Base-by-base conservation (phyloP, 2,888 invertebrate genomes). In the Clistopyga incitator region DNA sequence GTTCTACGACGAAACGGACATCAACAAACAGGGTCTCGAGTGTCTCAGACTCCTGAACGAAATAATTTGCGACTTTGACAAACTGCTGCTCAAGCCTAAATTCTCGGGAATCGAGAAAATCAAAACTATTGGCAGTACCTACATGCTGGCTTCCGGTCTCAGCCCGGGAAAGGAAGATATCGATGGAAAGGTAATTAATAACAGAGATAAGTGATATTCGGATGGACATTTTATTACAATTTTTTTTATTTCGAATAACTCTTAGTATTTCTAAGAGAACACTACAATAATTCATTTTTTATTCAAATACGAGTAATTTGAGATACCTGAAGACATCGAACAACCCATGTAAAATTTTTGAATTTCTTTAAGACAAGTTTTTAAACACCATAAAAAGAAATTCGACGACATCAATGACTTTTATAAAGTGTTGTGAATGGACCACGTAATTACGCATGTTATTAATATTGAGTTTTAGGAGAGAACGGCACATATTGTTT, bases 61-160 rank as follows among this genome's bases (percentile, higher is more conserved):
- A 94, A 99, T 99, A 88, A 98, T 99, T 85, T 99, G 99, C 92
- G 99, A 99, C 93, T 99, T 99, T 93, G 99, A 99, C 93, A 98
- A 98, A 97, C 94, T 99, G 50, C 94, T 99, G 45, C 94, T 98
- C 65, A 98, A 99, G 91, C 98, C 98, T 0, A 98, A 99, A 91
- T 99, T 97, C 93, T 98, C 98, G 91, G 96, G 97, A 87, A 98
- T 99, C 88, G 99, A 99, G 94, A 99, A 99, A 93, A 99, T 99
- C 76, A 99, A 99, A 94, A 99, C 99, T 0, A 99, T 99, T 81
- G 99, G 98, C 15, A 98, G 98, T 93, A 99, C 99, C 0, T 99
- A 99, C 91, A 99, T 99, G 99, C 96, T 99, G 67, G 99, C 99
- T 0, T 97, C 98, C 0, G 99, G 99, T 0, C 94, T 99, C 20